Evolutionary conservation across 2,797 vertebrate genomes (phyloP).

Genomic region (Microctenopoma stevenorrisi): DNA sequence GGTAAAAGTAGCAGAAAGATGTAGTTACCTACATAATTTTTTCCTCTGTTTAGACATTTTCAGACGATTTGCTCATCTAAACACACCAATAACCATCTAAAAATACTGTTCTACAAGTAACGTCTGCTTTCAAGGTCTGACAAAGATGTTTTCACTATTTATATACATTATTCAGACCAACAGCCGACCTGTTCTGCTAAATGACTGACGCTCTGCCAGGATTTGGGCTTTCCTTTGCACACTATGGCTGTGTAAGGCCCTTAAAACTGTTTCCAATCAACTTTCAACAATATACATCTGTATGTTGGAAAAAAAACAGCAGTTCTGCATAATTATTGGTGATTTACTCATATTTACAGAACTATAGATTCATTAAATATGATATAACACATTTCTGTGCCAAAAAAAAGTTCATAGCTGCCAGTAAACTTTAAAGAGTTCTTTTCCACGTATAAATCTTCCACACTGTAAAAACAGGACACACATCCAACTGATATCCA

Average conservation of each 20-base stretch:
- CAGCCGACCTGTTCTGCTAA: constrained; percentile 5
- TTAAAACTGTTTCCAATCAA: constrained; percentile 24
- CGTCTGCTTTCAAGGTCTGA: constrained; percentile 32
- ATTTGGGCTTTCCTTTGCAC: constrained; percentile 10
- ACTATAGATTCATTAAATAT: neutral
- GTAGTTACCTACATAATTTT: constrained; percentile 1
- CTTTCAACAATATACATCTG: constrained; percentile 7
- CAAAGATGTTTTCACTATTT: constrained; percentile 42
- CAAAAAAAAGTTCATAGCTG: constrained; percentile 5
- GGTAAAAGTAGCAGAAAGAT: neutral
- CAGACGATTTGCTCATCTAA: constrained; percentile 24
- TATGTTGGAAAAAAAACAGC: constrained; percentile 6
- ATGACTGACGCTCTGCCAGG: neutral
- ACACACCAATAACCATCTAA: constrained; percentile 24
- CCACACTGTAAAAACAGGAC: constrained; percentile 51
- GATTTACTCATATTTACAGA: constrained; percentile 4
- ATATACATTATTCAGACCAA: constrained; percentile 11
- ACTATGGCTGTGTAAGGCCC: neutral
- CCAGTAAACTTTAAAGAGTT: constrained; percentile 28
- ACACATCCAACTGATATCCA: constrained; percentile 54
- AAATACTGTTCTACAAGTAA: constrained; percentile 34
- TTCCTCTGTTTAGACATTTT: constrained; percentile 17
- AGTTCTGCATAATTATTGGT: neutral
- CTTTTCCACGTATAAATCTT: constrained; percentile 27
- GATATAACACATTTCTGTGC: constrained; percentile 14